Evolutionary conservation across 2,797 vertebrate genomes (phyloP), one percentile per base, ranked within the genome.

Genomic region (Falco berigora): DNA sequence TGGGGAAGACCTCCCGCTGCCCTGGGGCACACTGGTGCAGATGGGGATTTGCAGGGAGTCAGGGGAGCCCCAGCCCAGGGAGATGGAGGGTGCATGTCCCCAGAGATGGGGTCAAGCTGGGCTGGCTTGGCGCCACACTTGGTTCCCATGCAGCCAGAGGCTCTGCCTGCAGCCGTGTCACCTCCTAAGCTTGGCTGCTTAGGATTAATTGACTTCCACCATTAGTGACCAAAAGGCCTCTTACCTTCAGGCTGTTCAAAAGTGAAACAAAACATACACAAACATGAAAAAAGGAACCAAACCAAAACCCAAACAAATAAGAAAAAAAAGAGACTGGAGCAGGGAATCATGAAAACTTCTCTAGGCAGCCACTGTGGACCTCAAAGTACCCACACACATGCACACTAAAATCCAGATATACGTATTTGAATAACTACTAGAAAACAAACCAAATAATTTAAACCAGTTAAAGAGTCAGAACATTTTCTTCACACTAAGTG

Each of bases 381-480:
- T 44, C 90, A 94, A 71, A 97, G 88, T 66, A 86, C 34, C 71
- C 55, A 22, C 87, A 12, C 36, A 9, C 73, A 38, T 3, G 10
- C 38, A 58, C 1, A 3, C 58, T 58, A 44, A 95, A 86, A 92
- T 40, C 55, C 75, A 86, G 86, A 77, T 56, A 67, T 11, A 42
- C 0, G 4, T 73, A 88, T 93, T 42, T 93, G 86, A 95, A 47
- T 90, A 91, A 79, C 73, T 59, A 69, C 81, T 69, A 69, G 84
- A 64, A 95, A 96, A 94, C 77, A 96, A 97, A 91, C 77, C 93
- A 95, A 97, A 96, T 97, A 93, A 97, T 96, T 97, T 97, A 97
- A 97, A 97, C 79, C 93, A 83, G 94, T 97, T 97, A 97, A 96
- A 92, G 92, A 96, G 91, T 96, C 91, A 95, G 93, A 97, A 93